A percentile compares a stretch with the other conserved stretches of the same genome.
Evolutionary conservation across 2,113 vertebrate species (phyloP).

Genomic region (Mastomys natalensis): DNA sequence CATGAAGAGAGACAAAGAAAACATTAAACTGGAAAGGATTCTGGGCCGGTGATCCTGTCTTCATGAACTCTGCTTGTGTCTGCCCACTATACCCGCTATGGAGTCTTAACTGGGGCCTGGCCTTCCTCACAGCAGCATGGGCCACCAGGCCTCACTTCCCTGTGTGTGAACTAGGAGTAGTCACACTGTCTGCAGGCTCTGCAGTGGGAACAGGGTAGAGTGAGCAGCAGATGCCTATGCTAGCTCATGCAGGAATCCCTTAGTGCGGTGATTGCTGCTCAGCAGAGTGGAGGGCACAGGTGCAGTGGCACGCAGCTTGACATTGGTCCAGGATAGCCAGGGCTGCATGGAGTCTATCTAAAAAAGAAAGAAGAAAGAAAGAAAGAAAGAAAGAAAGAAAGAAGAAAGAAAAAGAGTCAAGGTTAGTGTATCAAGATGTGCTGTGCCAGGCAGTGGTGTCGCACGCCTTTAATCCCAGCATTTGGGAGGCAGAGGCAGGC

Average conservation of each 20-base stretch:
- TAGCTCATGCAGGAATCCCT: background rate
- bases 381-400: background rate
- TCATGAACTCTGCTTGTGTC: background rate
- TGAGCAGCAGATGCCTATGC: background rate
- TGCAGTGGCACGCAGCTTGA: background rate
- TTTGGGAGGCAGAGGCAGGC: no score
- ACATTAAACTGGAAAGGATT: background rate
- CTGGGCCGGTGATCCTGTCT: background rate
- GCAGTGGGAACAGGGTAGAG: background rate
- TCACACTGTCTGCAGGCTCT: rapidly evolving
- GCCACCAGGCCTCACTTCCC: background rate
- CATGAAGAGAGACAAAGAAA: background rate
- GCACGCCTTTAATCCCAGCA: no score
- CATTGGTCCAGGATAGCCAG: background rate
- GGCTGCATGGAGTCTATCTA: background rate
- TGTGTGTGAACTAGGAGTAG: rapidly evolving
- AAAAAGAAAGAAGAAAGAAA: background rate
- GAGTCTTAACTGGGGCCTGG: background rate
- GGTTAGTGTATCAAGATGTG: background rate
- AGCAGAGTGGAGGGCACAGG: background rate
- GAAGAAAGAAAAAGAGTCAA: background rate
- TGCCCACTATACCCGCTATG: background rate
- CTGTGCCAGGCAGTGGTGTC: no score
- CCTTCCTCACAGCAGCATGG: background rate
- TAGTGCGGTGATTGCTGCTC: background rate